These are phyloP conservation scores for Macrotus californicus DNA, from an alignment of 2,113 vertebrate species.

Conservation along the genomic window DNA sequence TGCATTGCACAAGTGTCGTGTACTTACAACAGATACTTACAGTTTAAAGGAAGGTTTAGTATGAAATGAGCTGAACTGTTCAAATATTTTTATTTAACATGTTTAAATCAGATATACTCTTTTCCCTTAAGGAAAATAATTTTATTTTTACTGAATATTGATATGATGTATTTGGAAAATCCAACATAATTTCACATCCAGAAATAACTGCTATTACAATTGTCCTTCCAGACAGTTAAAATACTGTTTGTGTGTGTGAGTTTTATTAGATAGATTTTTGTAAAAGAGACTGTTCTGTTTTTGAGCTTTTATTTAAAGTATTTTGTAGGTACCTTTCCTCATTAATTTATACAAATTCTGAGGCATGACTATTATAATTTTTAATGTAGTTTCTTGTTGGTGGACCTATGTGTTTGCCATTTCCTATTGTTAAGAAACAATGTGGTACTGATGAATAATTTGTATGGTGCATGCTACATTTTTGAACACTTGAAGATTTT, in stretches of 20 bases:
- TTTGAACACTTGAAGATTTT: not conserved
- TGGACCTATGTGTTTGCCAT: not conserved
- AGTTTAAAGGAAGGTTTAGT: not conserved
- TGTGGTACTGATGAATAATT: not conserved
- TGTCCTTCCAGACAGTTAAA: not conserved
- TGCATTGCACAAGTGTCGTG: not conserved
- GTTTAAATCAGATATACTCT: not conserved
- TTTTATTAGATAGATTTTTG: not conserved
- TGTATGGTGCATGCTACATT: not conserved
- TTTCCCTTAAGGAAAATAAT: not conserved
- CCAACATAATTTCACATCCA: not conserved
- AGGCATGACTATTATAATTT: not conserved
- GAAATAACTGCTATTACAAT: not conserved
- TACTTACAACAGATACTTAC: not conserved
- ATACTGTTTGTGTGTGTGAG: not conserved
- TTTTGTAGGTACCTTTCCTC: not conserved
- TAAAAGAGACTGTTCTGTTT: not conserved
- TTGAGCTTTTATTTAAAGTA: not conserved
- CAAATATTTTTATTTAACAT: constrained; percentile 5
- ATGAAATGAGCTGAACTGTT: not conserved
- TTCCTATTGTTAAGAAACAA: not conserved
- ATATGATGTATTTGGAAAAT: not conserved
- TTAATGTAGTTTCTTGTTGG: not conserved
- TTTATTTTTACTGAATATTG: not conserved
- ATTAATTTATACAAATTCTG: not conserved